These are phyloP conservation scores for Salminus brasiliensis DNA, from an alignment of 2,113 vertebrate genomes.

Conservation along the genomic window DNA sequence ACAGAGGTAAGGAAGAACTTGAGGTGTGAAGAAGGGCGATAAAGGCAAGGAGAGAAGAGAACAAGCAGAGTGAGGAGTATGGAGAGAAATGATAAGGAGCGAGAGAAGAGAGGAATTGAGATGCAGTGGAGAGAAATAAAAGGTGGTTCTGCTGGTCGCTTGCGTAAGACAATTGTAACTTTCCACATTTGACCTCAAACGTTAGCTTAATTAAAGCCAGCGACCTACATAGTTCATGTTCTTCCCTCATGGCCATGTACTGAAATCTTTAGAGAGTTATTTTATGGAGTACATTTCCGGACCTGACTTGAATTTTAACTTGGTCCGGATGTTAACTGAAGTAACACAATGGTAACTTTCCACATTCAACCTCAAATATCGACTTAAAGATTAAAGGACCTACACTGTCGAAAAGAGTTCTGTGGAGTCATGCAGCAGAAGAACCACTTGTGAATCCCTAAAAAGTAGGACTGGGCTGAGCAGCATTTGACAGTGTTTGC, in stretches of 20 bases:
- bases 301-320: not conserved
- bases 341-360: too few species aligned
- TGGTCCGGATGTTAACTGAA: not conserved
- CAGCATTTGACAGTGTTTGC: too few species aligned
- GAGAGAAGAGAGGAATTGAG: constrained; percentile 15
- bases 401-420: too few species aligned
- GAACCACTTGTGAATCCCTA: too few species aligned
- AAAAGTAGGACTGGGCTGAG: too few species aligned
- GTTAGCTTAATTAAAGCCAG: constrained; percentile 19
- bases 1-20: constrained; percentile 30
- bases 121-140: not conserved
- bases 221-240: constrained; percentile 5
- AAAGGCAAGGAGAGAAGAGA: constrained; percentile 16
- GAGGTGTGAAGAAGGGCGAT: constrained; percentile 15
- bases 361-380: too few species aligned
- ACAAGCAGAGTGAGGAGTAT: constrained; percentile 12
- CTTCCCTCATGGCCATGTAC: not conserved
- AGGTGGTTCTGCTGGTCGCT: not conserved
- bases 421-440: too few species aligned
- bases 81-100: constrained; percentile 27
- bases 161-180: not conserved
- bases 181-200: constrained; percentile 9
- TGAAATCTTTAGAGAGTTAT: not conserved
- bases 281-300: not conserved
- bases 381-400: too few species aligned